Percentiles rank a stretch among this genome's conserved stretches.
Evolutionary conservation across 1,140 invertebrate species (phyloP).

Genomic region (Vollenhovia emeryi): DNA sequence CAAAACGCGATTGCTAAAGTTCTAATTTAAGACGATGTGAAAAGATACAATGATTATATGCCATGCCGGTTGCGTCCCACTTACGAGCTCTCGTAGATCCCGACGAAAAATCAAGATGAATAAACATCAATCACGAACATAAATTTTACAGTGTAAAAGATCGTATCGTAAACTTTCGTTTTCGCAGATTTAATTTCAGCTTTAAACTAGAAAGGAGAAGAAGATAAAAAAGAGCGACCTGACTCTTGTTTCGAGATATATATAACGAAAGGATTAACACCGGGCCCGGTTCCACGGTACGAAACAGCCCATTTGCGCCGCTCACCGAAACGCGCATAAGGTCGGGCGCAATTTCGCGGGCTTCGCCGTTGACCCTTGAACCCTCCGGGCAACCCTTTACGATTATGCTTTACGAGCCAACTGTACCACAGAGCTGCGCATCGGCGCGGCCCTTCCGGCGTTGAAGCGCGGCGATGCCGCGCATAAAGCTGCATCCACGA

Average conservation of each 20-base stretch:
- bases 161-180: background rate
- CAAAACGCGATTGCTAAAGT: background rate
- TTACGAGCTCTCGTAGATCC: background rate
- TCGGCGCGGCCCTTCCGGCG: conserved; percentile 63
- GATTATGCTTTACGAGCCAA: conserved; percentile 79
- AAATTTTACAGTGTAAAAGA: background rate
- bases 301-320: conserved; percentile 56
- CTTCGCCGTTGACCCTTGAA: conserved; percentile 56
- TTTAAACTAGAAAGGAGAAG: background rate
- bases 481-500: conserved; percentile 63
- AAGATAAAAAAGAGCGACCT: background rate
- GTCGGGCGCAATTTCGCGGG: conserved; percentile 53
- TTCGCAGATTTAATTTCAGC: background rate
- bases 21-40: background rate
- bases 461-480: background rate
- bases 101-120: background rate
- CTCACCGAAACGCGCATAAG: conserved; percentile 41
- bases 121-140: background rate
- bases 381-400: conserved; percentile 67
- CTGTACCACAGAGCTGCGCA: conserved; percentile 32
- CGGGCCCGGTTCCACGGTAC: background rate
- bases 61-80: too few relatives aligned
- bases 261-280: conserved; percentile 23
- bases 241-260: background rate
- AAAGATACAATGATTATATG: background rate